Conservation (phyloP, 2,797 vertebrate genomes). For the Acanthurus leucopareius region DNA sequence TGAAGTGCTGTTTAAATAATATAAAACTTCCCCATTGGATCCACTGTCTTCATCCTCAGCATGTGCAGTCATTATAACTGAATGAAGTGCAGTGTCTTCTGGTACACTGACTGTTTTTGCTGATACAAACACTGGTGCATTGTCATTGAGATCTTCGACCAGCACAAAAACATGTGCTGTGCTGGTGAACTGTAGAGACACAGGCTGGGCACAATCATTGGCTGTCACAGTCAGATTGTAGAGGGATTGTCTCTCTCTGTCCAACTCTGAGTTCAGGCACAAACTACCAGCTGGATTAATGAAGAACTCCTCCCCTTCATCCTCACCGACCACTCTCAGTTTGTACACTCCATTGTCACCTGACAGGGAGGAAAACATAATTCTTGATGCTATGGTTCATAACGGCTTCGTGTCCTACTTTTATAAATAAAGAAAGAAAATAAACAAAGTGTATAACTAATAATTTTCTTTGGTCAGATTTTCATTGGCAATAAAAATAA, state of each 20-base stretch:
- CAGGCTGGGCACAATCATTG: constrained; percentile 72
- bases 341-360: constrained; percentile 77
- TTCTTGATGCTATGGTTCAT: not conserved
- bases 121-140: constrained; percentile 80
- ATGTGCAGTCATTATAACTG: constrained; percentile 72
- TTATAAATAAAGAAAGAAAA: not conserved
- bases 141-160: constrained; percentile 85
- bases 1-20: constrained; percentile 72
- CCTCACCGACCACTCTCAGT: constrained; percentile 69
- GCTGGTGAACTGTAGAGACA: constrained; percentile 73
- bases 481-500: not conserved
- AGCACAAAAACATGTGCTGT: constrained; percentile 68
- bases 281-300: constrained; percentile 71
- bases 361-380: constrained; percentile 54
- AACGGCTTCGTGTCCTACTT: not conserved
- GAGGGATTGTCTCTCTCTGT: constrained; percentile 78
- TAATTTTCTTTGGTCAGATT: not conserved
- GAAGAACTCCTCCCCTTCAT: constrained; percentile 72
- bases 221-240: constrained; percentile 83
- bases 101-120: constrained; percentile 60
- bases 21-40: constrained; percentile 77
- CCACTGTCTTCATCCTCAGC: constrained; percentile 82
- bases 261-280: constrained; percentile 78
- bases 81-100: constrained; percentile 77
- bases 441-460: not conserved